Conservation (phyloP, 2,113 vertebrate species). For the Xiphophorus hellerii region DNA sequence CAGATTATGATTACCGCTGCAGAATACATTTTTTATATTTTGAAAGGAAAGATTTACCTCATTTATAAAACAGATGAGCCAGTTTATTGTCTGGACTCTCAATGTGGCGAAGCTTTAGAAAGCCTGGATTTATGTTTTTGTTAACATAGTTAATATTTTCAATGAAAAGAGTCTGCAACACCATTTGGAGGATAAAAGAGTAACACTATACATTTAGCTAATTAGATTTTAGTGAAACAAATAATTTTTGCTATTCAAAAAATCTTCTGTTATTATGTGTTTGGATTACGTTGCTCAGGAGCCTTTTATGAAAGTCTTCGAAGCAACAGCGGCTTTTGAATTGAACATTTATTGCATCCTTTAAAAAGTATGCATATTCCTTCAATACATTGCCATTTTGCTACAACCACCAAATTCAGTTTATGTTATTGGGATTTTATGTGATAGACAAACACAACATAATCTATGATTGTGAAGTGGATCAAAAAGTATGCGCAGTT, state of each 20-base stretch:
- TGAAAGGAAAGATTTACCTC: neutral
- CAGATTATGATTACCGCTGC: slow-evolving; percentile 17
- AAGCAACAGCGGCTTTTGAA: neutral
- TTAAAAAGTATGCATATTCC: too few species aligned
- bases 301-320: neutral
- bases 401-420: too few species aligned
- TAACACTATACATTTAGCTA: neutral
- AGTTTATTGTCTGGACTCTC: neutral
- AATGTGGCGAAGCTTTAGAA: neutral
- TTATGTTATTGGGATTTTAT: too few species aligned
- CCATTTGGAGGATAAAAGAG: neutral
- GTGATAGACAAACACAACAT: too few species aligned
- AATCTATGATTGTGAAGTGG: too few species aligned
- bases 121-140: slow-evolving; percentile 1
- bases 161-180: neutral
- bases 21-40: neutral
- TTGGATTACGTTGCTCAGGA: slow-evolving; percentile 9
- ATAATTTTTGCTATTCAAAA: neutral
- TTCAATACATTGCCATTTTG: too few species aligned
- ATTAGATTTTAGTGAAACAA: slow-evolving; percentile 6
- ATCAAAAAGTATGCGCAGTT: too few species aligned
- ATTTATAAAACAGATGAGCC: neutral
- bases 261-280: slow-evolving; percentile 7
- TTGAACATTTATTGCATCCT: too few species aligned
- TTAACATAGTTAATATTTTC: neutral